These are phyloP conservation scores for Lasioglossum marginatum DNA, from an alignment of 2,888 invertebrate species.

Conservation along the genomic window DNA sequence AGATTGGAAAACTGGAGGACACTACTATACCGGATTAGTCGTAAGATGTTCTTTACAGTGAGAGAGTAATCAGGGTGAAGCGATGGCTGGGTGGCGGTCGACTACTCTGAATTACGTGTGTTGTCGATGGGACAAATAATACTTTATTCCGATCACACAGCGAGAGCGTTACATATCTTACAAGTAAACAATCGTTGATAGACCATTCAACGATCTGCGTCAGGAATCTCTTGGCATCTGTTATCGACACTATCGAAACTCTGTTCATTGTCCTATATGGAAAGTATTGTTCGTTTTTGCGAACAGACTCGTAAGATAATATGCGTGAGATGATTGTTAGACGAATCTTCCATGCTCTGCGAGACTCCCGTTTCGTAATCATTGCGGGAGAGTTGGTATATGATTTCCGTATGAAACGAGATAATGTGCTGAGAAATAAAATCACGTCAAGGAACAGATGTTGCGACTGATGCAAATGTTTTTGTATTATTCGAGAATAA, in stretches of 20 bases:
- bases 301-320: neutral
- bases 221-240: neutral
- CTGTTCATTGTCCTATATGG: neutral
- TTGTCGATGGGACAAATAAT: neutral
- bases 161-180: slow-evolving; percentile 20
- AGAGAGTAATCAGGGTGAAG: slow-evolving; percentile 30
- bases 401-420: too few relatives aligned
- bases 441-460: neutral
- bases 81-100: neutral
- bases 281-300: neutral
- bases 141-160: slow-evolving; percentile 37
- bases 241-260: neutral
- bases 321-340: neutral
- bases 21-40: slow-evolving; percentile 34
- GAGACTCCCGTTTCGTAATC: neutral
- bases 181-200: neutral
- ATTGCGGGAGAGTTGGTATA: too few relatives aligned
- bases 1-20: slow-evolving; percentile 16
- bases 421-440: too few relatives aligned
- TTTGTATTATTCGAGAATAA: neutral
- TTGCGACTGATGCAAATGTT: neutral
- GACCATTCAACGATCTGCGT: neutral
- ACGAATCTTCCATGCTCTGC: neutral
- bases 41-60: slow-evolving; percentile 18
- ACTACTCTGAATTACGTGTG: neutral